phyloP scores from a whole-genome alignment of 2,113 vertebrate species.

The Mobula birostris region DNA sequence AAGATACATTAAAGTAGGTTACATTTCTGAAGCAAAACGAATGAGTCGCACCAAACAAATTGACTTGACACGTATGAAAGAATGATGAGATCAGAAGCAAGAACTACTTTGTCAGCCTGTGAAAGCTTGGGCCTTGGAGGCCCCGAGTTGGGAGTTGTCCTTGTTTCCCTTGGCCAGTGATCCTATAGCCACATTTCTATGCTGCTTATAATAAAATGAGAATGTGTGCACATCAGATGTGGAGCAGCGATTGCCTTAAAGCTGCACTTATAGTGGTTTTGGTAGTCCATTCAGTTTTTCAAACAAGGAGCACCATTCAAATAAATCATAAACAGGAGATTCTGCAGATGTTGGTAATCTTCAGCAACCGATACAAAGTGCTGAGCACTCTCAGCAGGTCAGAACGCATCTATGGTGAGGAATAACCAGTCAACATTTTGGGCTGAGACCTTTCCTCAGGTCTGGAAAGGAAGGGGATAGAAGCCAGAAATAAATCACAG shows the following conservation, averaged over 20 bases:
- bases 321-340: background rate
- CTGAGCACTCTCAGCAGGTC: too few relatives aligned
- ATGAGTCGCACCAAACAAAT: background rate
- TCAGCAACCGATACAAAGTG: too few relatives aligned
- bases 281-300: background rate
- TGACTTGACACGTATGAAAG: background rate
- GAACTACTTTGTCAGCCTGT: background rate
- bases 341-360: too few relatives aligned
- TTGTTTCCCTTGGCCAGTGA: slow-evolving; percentile 2
- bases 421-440: too few relatives aligned
- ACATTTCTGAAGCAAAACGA: background rate
- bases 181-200: background rate
- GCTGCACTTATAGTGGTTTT: background rate
- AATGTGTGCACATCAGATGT: too few relatives aligned
- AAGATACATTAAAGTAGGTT: background rate
- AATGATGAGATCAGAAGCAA: background rate
- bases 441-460: too few relatives aligned
- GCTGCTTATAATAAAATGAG: background rate
- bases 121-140: background rate
- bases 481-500: too few relatives aligned
- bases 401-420: too few relatives aligned
- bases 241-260: background rate
- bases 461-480: too few relatives aligned
- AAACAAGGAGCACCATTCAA: background rate
- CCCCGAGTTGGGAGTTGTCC: background rate